phyloP scores from a whole-genome alignment of 37 sponge, comb jelly and placozoan species.

The Corticium candelabrum region DNA sequence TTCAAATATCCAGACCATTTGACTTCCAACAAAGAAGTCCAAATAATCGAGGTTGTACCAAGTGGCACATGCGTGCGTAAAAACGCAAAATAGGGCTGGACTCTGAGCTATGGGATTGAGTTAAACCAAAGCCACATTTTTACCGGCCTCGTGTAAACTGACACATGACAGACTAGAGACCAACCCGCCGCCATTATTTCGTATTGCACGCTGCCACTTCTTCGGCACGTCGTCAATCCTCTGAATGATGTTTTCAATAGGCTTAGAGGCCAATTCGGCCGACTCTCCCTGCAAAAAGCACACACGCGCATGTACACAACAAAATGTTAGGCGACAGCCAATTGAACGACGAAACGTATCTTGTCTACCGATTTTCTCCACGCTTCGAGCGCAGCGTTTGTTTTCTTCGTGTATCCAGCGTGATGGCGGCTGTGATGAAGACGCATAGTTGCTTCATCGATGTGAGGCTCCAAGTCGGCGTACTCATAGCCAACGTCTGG shows the following conservation, averaged over 20 bases:
- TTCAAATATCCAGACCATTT: no score
- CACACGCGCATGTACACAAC: neutral
- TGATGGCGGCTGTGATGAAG: constrained; percentile 75
- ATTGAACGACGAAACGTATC: neutral
- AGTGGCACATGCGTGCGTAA: no score
- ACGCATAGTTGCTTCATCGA: constrained; percentile 45
- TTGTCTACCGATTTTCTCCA: constrained; percentile 48
- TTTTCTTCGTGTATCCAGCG: constrained; percentile 53
- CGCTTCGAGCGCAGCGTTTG: constrained; percentile 42
- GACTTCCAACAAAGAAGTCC: no score
- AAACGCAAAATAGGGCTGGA: no score
- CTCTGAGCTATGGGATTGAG: no score
- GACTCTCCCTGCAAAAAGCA: constrained; percentile 3
- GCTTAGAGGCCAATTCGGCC: constrained; percentile 23
- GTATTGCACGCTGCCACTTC: constrained; percentile 32
- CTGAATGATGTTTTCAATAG: constrained; percentile 41
- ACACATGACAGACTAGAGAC: no score
- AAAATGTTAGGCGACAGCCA: neutral
- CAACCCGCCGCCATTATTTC: constrained; percentile 69
- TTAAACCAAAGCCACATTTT: no score
- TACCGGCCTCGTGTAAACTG: no score
- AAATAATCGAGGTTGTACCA: no score
- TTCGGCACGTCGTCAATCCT: constrained; percentile 37
- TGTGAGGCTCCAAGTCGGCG: constrained; percentile 48
- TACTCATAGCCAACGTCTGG: constrained; percentile 58